Conservation (phyloP, 2,797 vertebrate genomes). For the Bradypodion ventrale region DNA sequence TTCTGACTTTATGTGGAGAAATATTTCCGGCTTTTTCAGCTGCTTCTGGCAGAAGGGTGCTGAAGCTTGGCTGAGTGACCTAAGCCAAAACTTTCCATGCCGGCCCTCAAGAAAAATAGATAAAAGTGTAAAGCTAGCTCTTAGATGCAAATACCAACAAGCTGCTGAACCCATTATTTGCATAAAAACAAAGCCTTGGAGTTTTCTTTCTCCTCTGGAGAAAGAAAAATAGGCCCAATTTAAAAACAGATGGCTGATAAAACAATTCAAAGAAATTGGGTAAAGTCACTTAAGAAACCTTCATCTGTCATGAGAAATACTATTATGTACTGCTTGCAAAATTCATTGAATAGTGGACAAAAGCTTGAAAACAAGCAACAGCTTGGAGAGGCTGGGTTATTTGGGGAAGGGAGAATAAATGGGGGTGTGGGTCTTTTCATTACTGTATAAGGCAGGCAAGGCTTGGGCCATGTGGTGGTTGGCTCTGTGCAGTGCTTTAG, state of each 20-base stretch:
- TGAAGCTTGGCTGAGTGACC: conserved; percentile 46
- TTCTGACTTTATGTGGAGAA: conserved; percentile 3
- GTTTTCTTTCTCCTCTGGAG: conserved; percentile 51
- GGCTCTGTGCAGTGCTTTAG: neutral
- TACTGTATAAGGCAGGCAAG: neutral
- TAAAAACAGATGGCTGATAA: conserved; percentile 67
- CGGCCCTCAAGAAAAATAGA: conserved; percentile 47
- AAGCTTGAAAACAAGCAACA: conserved; percentile 42
- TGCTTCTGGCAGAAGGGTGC: conserved; percentile 49
- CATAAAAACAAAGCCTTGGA: conserved; percentile 63
- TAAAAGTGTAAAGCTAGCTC: conserved; percentile 61
- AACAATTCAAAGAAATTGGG: conserved; percentile 61
- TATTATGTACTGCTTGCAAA: conserved; percentile 36
- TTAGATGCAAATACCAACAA: conserved; percentile 65
- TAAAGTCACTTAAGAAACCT: conserved; percentile 52
- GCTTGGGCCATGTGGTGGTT: neutral
- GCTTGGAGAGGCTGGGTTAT: conserved; percentile 27
- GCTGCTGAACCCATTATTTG: conserved; percentile 59
- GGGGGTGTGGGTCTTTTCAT: conserved; percentile 26
- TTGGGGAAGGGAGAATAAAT: conserved; percentile 24
- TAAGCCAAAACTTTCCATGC: conserved; percentile 56
- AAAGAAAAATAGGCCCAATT: conserved; percentile 49
- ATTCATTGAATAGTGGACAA: conserved; percentile 54
- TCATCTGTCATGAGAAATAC: conserved; percentile 57
- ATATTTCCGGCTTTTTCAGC: conserved; percentile 50